Evolutionary conservation across 2,888 invertebrate genomes (phyloP).

Genomic region (Callosobruchus maculatus): DNA sequence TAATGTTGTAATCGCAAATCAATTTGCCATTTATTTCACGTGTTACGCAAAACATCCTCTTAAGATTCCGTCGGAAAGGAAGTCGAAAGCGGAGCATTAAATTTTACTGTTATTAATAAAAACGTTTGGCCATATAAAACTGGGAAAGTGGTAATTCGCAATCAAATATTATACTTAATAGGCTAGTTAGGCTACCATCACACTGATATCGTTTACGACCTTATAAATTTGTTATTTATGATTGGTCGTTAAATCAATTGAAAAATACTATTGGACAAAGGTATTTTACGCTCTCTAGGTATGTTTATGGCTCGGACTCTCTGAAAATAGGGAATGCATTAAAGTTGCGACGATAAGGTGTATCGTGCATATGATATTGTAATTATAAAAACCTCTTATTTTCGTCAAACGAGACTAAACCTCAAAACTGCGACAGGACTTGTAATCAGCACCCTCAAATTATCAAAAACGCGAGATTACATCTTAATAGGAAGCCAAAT

Average conservation of each 20-base stretch:
- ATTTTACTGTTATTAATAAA: neutral
- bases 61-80: neutral
- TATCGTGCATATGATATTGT: too few relatives aligned
- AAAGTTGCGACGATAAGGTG: too few relatives aligned
- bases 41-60: neutral
- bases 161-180: neutral
- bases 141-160: neutral
- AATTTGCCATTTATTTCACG: neutral
- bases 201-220: slow-evolving; percentile 7
- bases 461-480: too few relatives aligned
- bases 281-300: neutral
- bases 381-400: too few relatives aligned
- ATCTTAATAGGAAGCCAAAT: too few relatives aligned
- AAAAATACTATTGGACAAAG: neutral
- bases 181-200: neutral
- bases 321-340: neutral
- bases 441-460: too few relatives aligned
- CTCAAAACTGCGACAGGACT: too few relatives aligned
- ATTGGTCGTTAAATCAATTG: slow-evolving; percentile 7
- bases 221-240: slow-evolving; percentile 9
- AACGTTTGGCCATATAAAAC: neutral
- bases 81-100: neutral
- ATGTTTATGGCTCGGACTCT: neutral
- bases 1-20: neutral
- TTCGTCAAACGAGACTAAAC: too few relatives aligned